phyloP scores from a whole-genome alignment of 1,140 invertebrate genomes.

The Hyposmocoma kahamanoa region DNA sequence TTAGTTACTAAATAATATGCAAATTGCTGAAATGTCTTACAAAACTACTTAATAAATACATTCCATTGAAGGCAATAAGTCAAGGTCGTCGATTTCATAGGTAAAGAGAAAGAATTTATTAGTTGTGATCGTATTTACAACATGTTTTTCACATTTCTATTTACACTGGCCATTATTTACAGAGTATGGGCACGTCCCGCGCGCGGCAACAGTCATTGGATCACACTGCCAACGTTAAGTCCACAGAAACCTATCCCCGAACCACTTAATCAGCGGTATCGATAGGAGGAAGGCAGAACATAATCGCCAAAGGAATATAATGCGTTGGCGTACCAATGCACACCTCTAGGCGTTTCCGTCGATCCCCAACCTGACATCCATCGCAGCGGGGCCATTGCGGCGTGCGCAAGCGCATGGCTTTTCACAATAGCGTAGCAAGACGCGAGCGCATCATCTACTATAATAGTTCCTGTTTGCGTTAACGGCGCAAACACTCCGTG shows the following conservation, averaged over 20 bases:
- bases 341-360: slow-evolving; percentile 68
- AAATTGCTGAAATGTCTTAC: slow-evolving; percentile 43
- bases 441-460: slow-evolving; percentile 92
- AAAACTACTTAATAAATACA: slow-evolving; percentile 66
- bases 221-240: slow-evolving; percentile 17
- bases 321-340: slow-evolving; percentile 91
- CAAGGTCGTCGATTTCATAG: slow-evolving; percentile 23
- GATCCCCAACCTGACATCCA: slow-evolving; percentile 44
- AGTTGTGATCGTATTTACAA: slow-evolving; percentile 33
- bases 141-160: slow-evolving; percentile 22
- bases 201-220: slow-evolving; percentile 34
- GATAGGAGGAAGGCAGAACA: slow-evolving; percentile 77
- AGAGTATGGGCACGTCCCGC: slow-evolving; percentile 52
- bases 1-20: slow-evolving; percentile 45
- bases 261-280: slow-evolving; percentile 42
- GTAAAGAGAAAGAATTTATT: slow-evolving; percentile 26
- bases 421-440: slow-evolving; percentile 96
- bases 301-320: slow-evolving; percentile 83
- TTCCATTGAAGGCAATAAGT: slow-evolving; percentile 29
- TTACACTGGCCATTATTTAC: slow-evolving; percentile 45
- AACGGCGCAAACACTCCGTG: slow-evolving; percentile 92
- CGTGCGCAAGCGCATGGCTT: slow-evolving; percentile 89
- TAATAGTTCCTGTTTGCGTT: slow-evolving; percentile 88
- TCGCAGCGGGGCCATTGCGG: slow-evolving; percentile 86
- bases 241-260: too few species aligned